Conservation (phyloP, 2,797 vertebrate genomes). For the Callimico goeldii region DNA sequence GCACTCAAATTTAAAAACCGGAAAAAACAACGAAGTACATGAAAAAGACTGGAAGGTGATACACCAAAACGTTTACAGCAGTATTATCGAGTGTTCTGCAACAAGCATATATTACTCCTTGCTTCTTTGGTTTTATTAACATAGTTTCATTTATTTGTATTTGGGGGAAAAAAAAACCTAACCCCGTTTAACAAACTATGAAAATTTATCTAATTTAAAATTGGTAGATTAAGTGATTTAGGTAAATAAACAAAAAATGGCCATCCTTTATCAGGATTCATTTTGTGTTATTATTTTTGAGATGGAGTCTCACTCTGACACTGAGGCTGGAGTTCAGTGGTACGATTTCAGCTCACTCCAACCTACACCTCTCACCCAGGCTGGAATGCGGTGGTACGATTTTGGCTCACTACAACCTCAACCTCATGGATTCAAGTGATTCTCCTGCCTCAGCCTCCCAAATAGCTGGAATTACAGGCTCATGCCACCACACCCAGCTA, state of each 20-base stretch:
- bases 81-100: not conserved
- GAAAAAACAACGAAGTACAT: not conserved
- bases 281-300: not conserved
- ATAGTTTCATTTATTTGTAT: not conserved
- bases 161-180: not conserved
- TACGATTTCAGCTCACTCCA: not conserved
- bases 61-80: not conserved
- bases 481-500: not conserved
- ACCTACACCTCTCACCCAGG: too few relatives aligned
- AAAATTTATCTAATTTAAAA: conserved; percentile 13
- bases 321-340: not conserved
- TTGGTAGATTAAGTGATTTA: not conserved
- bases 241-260: not conserved
- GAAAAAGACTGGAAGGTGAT: not conserved
- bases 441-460: not conserved
- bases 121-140: not conserved
- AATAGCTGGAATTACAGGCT: not conserved
- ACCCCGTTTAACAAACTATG: not conserved
- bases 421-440: not conserved
- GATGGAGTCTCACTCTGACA: not conserved
- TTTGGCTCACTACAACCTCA: not conserved
- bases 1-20: not conserved
- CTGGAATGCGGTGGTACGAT: too few relatives aligned
- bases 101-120: not conserved
- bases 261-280: not conserved